These are phyloP conservation scores for Typhlomys cinereus DNA, from an alignment of 2,113 vertebrate genomes.

Conservation along the genomic window DNA sequence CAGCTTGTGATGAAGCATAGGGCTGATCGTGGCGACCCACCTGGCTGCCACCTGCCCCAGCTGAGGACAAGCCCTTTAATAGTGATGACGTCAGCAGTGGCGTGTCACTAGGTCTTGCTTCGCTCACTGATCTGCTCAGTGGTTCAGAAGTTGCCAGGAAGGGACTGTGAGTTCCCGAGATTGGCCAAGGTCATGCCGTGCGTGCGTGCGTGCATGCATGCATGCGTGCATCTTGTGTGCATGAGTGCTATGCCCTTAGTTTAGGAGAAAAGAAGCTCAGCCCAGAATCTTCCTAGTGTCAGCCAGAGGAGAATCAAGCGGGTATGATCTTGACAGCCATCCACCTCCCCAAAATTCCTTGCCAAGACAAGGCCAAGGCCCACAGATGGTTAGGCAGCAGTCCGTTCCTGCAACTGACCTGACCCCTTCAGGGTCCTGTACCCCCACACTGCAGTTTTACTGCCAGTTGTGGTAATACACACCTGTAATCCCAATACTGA, in stretches of 20 bases:
- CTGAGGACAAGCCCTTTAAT: neutral
- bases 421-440: neutral
- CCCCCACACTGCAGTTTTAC: neutral
- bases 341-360: neutral
- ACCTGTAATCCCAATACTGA: too few species aligned
- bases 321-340: neutral
- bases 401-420: neutral
- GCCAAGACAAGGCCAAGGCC: neutral
- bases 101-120: neutral
- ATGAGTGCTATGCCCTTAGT: neutral
- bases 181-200: neutral
- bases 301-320: neutral
- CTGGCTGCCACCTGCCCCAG: neutral
- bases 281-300: neutral
- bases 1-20: neutral
- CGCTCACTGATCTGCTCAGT: neutral
- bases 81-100: rapidly evolving
- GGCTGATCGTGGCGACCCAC: rapidly evolving
- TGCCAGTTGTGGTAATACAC: neutral
- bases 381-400: neutral
- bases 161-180: neutral
- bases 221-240: rapidly evolving
- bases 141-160: neutral
- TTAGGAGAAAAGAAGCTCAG: neutral
- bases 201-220: neutral